Conservation (phyloP, 2,113 vertebrate species). For the Chauna torquata region DNA sequence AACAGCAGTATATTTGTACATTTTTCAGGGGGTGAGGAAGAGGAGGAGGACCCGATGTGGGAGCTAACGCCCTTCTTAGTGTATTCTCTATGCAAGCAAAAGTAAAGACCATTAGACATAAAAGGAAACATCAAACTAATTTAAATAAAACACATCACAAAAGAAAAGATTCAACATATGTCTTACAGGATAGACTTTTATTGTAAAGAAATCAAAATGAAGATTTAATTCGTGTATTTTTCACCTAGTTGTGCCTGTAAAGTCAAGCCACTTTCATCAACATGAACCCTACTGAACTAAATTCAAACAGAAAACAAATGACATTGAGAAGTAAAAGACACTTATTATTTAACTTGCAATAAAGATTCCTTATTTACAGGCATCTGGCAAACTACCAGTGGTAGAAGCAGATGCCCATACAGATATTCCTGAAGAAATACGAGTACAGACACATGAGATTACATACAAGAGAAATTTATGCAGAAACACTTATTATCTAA, state of each 20-base stretch:
- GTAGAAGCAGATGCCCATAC: neutral
- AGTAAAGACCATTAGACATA: neutral
- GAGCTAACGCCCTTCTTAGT: neutral
- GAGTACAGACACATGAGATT: neutral
- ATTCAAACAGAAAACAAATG: neutral
- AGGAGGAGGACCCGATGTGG: neutral
- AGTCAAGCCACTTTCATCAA: neutral
- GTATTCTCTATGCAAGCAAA: neutral
- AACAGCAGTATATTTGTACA: neutral
- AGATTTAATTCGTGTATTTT: neutral
- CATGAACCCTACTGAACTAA: neutral
- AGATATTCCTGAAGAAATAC: constrained; percentile 1
- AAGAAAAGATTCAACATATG: neutral
- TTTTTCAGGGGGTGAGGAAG: neutral
- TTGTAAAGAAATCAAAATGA: neutral
- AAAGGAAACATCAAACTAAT: neutral
- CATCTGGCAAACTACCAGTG: neutral
- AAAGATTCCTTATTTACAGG: neutral
- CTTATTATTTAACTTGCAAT: neutral
- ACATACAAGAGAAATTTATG: neutral
- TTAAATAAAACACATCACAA: neutral
- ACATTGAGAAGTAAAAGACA: neutral
- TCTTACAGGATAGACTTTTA: neutral
- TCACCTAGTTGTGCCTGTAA: neutral
- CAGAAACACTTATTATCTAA: constrained; percentile 31